phyloP scores from a whole-genome alignment of 2,113 vertebrate species.

The Gymnarchus niloticus region DNA sequence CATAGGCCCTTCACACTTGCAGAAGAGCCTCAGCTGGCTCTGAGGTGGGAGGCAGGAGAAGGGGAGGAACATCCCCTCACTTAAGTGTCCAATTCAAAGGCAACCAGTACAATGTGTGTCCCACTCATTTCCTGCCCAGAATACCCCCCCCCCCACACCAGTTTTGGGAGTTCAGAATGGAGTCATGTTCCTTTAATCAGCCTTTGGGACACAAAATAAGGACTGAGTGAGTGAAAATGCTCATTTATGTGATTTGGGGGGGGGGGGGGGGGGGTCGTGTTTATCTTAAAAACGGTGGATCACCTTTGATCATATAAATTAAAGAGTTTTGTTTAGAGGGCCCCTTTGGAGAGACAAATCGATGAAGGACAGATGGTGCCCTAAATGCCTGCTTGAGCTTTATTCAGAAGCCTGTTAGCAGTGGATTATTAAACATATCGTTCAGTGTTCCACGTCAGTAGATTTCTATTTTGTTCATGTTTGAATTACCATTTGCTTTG shows the following conservation, averaged over 20 bases:
- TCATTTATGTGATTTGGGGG: constrained; percentile 3
- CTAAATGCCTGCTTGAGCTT: background rate
- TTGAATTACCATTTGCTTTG: background rate
- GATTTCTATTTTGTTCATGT: background rate
- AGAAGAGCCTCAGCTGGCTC: background rate
- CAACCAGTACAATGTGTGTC: constrained; percentile 48
- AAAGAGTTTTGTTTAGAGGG: background rate
- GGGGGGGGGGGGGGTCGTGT: background rate
- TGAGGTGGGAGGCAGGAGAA: constrained; percentile 34
- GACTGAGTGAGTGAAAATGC: background rate
- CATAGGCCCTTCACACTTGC: background rate
- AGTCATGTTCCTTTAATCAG: constrained; percentile 59
- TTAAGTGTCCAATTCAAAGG: constrained; percentile 49
- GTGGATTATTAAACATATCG: background rate
- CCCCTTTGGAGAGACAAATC: background rate
- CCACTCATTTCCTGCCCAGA: constrained; percentile 54
- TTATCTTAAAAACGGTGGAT: constrained; percentile 12
- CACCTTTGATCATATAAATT: constrained; percentile 11
- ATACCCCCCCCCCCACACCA: constrained; percentile 32
- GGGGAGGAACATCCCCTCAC: constrained; percentile 38
- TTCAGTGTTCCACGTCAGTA: background rate
- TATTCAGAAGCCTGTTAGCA: background rate
- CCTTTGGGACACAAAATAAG: constrained; percentile 38
- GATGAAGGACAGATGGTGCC: background rate
- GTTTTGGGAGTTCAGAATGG: constrained; percentile 57